Evolutionary conservation across 64 coral and sea anemone species (phyloP).

Genomic region (Montipora sp.): DNA sequence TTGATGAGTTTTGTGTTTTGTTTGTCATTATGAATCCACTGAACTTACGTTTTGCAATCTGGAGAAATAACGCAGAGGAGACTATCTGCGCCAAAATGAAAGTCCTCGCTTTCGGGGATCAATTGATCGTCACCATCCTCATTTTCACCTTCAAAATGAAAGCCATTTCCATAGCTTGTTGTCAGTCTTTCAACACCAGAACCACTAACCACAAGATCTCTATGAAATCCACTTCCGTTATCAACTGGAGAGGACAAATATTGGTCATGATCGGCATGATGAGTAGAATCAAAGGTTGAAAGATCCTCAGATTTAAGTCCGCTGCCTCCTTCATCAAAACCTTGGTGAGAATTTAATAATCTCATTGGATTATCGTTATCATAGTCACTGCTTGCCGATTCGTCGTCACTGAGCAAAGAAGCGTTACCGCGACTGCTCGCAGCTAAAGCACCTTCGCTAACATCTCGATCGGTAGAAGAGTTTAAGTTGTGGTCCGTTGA

Average conservation of each 20-base stretch:
- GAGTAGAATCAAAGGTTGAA: not conserved
- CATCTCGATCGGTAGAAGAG: not conserved
- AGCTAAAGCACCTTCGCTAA: not conserved
- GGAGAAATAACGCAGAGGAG: not conserved
- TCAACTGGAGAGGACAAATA: not conserved
- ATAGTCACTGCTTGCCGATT: not conserved
- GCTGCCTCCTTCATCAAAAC: not conserved
- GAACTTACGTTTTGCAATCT: not conserved
- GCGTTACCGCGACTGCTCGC: not conserved
- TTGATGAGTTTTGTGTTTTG: not conserved
- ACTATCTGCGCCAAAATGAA: not conserved
- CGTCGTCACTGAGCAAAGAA: not conserved
- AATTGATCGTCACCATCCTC: not conserved
- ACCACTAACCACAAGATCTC: not conserved
- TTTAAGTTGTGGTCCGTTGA: not conserved
- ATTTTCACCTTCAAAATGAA: slow-evolving; percentile 4
- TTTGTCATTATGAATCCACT: not conserved
- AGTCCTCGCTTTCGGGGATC: not conserved
- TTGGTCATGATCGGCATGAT: not conserved
- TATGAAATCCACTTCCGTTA: not conserved
- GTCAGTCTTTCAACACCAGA: not conserved
- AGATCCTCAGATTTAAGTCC: not conserved
- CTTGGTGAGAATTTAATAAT: not conserved
- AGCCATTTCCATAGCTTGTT: not conserved
- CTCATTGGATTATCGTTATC: not conserved